A percentile compares a stretch with the other conserved stretches of the same genome.
Evolutionary conservation across 1,140 invertebrate species (phyloP).

Genomic region (Orius insidiosus): DNA sequence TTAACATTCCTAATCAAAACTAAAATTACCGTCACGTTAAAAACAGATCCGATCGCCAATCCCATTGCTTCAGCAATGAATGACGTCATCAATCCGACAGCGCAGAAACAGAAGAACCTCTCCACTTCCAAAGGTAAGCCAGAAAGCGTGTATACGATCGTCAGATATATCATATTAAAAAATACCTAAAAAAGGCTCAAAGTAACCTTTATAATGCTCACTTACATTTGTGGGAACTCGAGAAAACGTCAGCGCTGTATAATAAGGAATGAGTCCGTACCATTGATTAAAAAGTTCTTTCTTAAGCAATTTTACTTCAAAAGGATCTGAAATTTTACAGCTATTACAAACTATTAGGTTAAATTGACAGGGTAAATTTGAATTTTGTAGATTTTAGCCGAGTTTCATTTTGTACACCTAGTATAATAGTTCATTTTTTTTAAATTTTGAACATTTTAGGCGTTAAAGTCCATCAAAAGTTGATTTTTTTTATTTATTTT

Average conservation of each 20-base stretch:
- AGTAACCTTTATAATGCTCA: slow-evolving; percentile 1
- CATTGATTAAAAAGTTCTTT: slow-evolving; percentile 70
- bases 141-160: slow-evolving; percentile 38
- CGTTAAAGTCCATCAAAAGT: too few species aligned
- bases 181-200: slow-evolving; percentile 24
- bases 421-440: too few species aligned
- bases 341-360: too few species aligned
- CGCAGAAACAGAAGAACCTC: slow-evolving; percentile 35
- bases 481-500: too few species aligned
- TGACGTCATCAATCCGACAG: slow-evolving; percentile 36
- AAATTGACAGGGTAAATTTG: too few species aligned
- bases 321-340: slow-evolving; percentile 40
- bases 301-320: slow-evolving; percentile 60
- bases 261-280: slow-evolving; percentile 64
- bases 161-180: slow-evolving; percentile 37
- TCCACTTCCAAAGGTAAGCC: slow-evolving; percentile 32
- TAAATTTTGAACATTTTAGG: too few species aligned
- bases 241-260: slow-evolving; percentile 55
- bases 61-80: slow-evolving; percentile 42
- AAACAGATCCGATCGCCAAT: slow-evolving; percentile 41
- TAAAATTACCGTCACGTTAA: slow-evolving; percentile 42
- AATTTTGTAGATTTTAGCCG: too few species aligned
- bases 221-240: slow-evolving; percentile 33
- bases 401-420: too few species aligned
- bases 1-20: too few species aligned